Conservation (phyloP, 1,140 invertebrate genomes). For the Brachionus rotundiformis region DNA sequence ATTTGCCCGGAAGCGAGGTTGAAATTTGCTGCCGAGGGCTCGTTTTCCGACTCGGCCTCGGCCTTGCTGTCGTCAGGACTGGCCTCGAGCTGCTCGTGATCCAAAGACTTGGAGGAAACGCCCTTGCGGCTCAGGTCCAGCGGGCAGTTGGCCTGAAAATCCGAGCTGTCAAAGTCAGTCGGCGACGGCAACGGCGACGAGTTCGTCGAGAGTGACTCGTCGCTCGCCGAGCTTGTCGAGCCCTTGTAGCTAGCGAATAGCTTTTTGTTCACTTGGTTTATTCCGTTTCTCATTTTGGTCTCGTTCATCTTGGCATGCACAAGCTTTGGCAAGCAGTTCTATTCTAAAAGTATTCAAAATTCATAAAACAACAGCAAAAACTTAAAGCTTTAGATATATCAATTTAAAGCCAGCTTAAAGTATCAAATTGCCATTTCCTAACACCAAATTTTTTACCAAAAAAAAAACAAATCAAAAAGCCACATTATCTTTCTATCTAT, state of each 20-base stretch:
- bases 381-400: no score
- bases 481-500: background rate
- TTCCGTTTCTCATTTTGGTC: background rate
- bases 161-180: background rate
- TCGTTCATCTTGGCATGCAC: conserved; percentile 10
- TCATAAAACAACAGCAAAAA: no score
- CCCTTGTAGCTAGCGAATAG: background rate
- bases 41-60: background rate
- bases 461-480: background rate
- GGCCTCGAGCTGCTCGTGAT: background rate
- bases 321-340: background rate
- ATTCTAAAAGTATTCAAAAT: conserved; percentile 3
- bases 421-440: no score
- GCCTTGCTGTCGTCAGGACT: background rate
- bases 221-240: conserved; percentile 17
- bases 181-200: conserved; percentile 30
- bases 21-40: background rate
- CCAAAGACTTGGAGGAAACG: background rate
- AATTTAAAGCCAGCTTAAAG: no score
- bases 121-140: conserved; percentile 11
- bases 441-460: background rate
- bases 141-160: conserved; percentile 23
- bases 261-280: background rate
- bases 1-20: background rate
- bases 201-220: background rate